A percentile compares a stretch with the other conserved stretches of the same genome.
Conservation (phyloP, 64 coral and sea anemone genomes). For the Montipora cactus region DNA sequence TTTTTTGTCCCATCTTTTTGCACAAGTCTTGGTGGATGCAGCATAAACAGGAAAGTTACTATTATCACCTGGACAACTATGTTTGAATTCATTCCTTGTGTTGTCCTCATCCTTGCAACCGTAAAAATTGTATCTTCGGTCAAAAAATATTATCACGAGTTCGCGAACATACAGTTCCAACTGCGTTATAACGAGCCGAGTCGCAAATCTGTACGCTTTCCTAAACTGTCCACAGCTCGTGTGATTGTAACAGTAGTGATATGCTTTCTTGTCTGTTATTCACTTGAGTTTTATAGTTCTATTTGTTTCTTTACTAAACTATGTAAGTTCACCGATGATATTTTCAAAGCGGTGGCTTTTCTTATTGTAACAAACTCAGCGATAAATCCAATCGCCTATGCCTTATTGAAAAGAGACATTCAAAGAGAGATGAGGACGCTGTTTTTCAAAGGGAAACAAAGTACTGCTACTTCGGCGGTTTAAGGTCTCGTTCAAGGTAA, state of each 20-base stretch:
- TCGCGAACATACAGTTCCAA: slow-evolving; percentile 3
- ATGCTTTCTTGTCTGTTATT: slow-evolving; percentile 9
- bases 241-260: slow-evolving; percentile 26
- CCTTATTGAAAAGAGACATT: slow-evolving; percentile 39
- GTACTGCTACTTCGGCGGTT: background rate
- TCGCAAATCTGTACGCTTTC: background rate
- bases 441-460: background rate
- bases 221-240: background rate
- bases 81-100: slow-evolving; percentile 45
- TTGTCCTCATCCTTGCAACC: background rate
- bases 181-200: slow-evolving; percentile 1
- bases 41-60: slow-evolving; percentile 5
- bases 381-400: slow-evolving; percentile 24
- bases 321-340: background rate
- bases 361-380: slow-evolving; percentile 40
- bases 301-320: slow-evolving; percentile 21
- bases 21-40: background rate
- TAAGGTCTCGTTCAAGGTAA: background rate
- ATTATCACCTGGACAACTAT: slow-evolving; percentile 12
- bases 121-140: background rate
- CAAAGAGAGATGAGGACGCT: background rate
- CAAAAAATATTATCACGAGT: background rate
- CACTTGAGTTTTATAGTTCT: slow-evolving; percentile 22
- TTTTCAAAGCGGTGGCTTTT: background rate
- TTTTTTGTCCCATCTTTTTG: slow-evolving; percentile 5